Evolutionary conservation across 2,113 vertebrate species (phyloP).

Genomic region (Zosterops pallidus): DNA sequence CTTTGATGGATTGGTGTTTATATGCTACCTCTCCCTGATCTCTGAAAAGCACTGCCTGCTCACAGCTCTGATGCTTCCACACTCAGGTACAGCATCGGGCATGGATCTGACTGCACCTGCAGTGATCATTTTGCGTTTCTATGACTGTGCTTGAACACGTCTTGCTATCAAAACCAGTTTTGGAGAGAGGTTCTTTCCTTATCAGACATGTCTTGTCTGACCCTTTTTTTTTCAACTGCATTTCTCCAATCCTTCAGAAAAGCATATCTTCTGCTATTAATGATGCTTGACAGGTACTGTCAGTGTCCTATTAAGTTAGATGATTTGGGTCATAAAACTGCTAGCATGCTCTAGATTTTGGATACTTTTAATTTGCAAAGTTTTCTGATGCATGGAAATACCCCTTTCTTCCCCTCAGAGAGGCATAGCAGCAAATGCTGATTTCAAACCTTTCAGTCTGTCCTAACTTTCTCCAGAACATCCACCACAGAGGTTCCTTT

Average conservation of each 20-base stretch:
- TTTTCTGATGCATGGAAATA: not conserved
- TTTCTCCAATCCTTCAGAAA: not conserved
- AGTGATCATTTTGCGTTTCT: not conserved
- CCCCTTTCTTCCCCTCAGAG: not conserved
- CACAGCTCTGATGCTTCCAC: not conserved
- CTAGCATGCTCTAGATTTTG: not conserved
- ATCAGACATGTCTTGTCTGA: not conserved
- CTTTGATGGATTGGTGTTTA: slow-evolving; percentile 44
- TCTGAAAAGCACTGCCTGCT: not conserved
- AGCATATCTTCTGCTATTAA: not conserved
- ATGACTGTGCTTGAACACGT: not conserved
- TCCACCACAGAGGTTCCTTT: not conserved
- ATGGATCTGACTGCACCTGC: not conserved
- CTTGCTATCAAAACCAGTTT: not conserved
- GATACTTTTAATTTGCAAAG: not conserved
- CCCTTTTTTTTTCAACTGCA: not conserved
- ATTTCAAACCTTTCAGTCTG: not conserved
- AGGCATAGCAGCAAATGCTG: not conserved
- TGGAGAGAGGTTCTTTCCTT: not conserved
- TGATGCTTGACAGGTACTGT: not conserved
- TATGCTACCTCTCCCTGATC: not conserved
- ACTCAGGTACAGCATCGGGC: not conserved
- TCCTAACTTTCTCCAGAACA: not conserved
- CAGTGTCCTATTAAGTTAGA: not conserved
- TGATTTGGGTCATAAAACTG: not conserved